Evolutionary conservation across 2,888 invertebrate genomes (phyloP).

Genomic region (Mimumesa dahlbomi): DNA sequence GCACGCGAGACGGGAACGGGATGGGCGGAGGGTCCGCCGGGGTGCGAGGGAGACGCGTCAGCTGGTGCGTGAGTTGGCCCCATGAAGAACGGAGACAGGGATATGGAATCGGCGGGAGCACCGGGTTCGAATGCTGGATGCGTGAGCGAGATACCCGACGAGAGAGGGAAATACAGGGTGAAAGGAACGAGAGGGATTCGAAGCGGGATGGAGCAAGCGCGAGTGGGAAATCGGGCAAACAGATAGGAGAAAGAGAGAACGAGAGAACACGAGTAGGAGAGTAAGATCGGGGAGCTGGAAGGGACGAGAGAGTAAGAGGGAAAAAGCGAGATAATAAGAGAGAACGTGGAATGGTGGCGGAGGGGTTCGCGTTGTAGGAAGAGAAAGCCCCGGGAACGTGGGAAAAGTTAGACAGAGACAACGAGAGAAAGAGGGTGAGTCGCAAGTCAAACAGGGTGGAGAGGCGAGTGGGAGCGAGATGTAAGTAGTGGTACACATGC

Average conservation of each 20-base stretch:
- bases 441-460: neutral
- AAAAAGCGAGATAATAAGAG: neutral
- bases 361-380: neutral
- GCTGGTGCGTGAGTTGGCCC: neutral
- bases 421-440: neutral
- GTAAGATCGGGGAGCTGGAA: neutral
- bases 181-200: too few relatives aligned
- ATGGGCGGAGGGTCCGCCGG: neutral
- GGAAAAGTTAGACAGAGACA: neutral
- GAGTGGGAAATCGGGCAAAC: constrained; percentile 11
- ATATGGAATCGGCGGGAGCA: constrained; percentile 1
- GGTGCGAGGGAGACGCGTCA: neutral
- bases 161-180: neutral
- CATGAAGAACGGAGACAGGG: constrained; percentile 11
- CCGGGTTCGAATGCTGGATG: constrained; percentile 30
- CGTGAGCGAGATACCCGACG: constrained; percentile 7
- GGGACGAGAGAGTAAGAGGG: neutral
- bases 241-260: neutral
- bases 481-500: neutral
- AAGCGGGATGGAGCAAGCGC: neutral
- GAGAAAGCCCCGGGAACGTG: neutral
- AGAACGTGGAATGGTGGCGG: neutral
- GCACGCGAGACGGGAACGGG: constrained; percentile 46
- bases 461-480: neutral
- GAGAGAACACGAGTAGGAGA: neutral